Conservation (phyloP, 2,797 vertebrate species). For the Psittacula derbiana region DNA sequence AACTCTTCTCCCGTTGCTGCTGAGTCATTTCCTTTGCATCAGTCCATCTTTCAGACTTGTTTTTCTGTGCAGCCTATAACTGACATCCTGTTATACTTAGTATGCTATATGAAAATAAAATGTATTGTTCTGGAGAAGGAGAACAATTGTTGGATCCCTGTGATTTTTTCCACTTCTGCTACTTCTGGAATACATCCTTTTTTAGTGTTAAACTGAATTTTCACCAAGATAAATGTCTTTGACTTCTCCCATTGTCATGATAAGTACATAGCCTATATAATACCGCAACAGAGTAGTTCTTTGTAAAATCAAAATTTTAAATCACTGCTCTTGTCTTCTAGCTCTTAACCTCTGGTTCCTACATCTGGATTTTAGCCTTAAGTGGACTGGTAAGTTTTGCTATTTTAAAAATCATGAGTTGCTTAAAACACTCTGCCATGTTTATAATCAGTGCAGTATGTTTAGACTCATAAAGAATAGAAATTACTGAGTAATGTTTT, state of each 20-base stretch:
- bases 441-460: neutral
- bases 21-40: slow-evolving; percentile 64
- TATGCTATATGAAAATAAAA: slow-evolving; percentile 49
- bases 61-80: slow-evolving; percentile 59
- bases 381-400: slow-evolving; percentile 91
- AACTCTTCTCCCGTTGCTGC: slow-evolving; percentile 29
- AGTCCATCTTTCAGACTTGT: slow-evolving; percentile 37
- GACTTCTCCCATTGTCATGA: neutral
- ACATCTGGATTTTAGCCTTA: slow-evolving; percentile 93
- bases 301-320: slow-evolving; percentile 14
- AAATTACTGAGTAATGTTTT: neutral
- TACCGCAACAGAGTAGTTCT: neutral
- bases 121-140: slow-evolving; percentile 23
- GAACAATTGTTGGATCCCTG: neutral
- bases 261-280: neutral
- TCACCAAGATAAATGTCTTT: neutral
- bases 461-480: neutral
- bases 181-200: neutral
- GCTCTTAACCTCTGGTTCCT: slow-evolving; percentile 93
- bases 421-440: neutral
- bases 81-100: slow-evolving; percentile 60
- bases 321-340: slow-evolving; percentile 70
- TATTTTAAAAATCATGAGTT: neutral
- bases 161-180: slow-evolving; percentile 23
- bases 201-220: neutral